A percentile compares a stretch with the other conserved stretches of the same genome.
Conservation (phyloP, 2,113 vertebrate species). For the Orcinus orca region DNA sequence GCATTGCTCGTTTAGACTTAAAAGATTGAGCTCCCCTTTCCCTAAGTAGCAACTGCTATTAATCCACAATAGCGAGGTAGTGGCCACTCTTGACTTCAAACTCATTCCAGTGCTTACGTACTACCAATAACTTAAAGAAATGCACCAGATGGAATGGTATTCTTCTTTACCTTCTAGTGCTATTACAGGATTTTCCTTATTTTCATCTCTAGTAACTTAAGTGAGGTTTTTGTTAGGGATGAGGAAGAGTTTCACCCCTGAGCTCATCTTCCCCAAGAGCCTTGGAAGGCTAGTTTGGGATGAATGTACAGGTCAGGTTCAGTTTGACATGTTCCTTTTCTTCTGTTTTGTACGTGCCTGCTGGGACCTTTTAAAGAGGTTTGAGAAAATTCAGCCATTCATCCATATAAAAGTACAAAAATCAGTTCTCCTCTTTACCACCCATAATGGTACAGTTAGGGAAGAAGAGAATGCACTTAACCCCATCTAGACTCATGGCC, state of each 20-base stretch:
- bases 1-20: neutral
- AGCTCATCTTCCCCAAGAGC: neutral
- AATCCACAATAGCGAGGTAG: neutral
- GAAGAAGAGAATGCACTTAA: conserved; percentile 48
- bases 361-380: conserved; percentile 56
- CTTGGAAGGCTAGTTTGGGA: neutral
- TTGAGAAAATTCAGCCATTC: conserved; percentile 60
- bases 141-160: neutral
- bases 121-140: neutral
- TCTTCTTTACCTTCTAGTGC: neutral
- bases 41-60: neutral
- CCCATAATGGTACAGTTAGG: conserved; percentile 9
- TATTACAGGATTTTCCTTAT: neutral
- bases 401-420: conserved; percentile 55
- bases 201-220: conserved; percentile 14
- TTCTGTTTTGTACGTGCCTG: conserved; percentile 36
- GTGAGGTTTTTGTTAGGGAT: neutral
- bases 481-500: neutral
- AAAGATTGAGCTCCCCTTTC: neutral
- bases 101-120: neutral
- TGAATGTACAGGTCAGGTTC: conserved; percentile 4
- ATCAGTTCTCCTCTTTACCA: conserved; percentile 48
- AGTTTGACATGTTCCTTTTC: conserved; percentile 19
- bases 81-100: neutral
- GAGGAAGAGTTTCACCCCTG: neutral